Evolutionary conservation across 2,113 vertebrate genomes (phyloP), one percentile per base, ranked within the genome.

Genomic region (Mixornis gularis): DNA sequence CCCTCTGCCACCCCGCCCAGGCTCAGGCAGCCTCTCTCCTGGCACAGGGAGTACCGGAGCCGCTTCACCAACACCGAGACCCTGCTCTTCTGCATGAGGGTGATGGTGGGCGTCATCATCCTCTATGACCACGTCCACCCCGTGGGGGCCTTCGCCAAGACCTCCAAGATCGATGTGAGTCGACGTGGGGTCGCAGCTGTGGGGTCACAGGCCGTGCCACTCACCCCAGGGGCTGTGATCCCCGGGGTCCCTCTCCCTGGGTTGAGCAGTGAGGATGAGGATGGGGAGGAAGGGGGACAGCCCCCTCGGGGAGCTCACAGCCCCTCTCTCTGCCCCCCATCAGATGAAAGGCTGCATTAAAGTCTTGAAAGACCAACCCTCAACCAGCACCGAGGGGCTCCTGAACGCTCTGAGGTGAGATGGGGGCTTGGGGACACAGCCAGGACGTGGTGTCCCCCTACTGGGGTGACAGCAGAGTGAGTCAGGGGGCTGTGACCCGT

Each of bases 301-400:
- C 17, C 12, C 13, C 15, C 4, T 1, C 13, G 2, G 1, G 11
- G 41, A 1, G 8, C 40, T 90, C 82, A 49, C 46, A 24, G 18
- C 36, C 10, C 87, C 51, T 89, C 34, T 85, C 29, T 48, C 20
- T 96, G 22, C 25, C 25, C 74, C 9, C n/a, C 63, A 15, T 17
- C 95, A 99, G 99, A 99, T 99, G 98, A 99, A 99, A 98, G 98
- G 99, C 94, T 99, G 99, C 95, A 99, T 99, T 97, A 99, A 99
- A 96, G 98, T 99, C 93, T 92, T 99, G 97, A 99, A 99, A 97
- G 99, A 99, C 73, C 98, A 99, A 78, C 98, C 98, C 44, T 99
- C 98, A 44, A 99, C 98, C 96, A 99, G 98, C 79, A 98, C 98
- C 87, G 98, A 99, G 96, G 98, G 98, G 82, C 98, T 99, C 65